Conservation (phyloP, 2,888 invertebrate genomes). For the Pristionchus exspectatus region DNA sequence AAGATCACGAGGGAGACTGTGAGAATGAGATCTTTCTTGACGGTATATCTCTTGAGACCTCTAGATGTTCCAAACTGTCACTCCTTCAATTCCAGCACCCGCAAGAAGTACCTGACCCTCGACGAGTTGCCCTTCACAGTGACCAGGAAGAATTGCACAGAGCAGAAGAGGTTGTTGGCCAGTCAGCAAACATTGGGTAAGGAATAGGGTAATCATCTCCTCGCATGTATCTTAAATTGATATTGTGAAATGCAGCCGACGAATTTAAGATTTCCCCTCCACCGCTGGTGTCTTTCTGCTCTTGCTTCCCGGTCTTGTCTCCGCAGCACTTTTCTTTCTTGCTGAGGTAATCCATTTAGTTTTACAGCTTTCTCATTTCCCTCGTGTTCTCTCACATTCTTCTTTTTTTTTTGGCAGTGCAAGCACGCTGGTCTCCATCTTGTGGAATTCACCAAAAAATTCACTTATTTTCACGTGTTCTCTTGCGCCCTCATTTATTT, state of each 20-base stretch:
- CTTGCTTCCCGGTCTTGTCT: not conserved
- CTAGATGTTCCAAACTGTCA: too few species aligned
- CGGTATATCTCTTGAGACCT: too few species aligned
- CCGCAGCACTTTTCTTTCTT: not conserved
- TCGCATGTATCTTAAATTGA: too few species aligned
- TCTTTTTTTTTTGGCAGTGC: too few species aligned
- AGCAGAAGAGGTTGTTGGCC: conserved; percentile 19
- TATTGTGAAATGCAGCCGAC: too few species aligned
- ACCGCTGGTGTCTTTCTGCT: conserved; percentile 18
- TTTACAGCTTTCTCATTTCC: not conserved
- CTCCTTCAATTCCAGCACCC: not conserved
- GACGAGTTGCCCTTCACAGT: conserved; percentile 23
- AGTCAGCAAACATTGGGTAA: conserved; percentile 20
- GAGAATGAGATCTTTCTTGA: too few species aligned
- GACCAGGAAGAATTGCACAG: conserved; percentile 2
- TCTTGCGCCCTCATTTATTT: too few species aligned
- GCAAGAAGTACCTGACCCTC: conserved; percentile 10
- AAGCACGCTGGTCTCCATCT: too few species aligned
- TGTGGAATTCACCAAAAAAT: too few species aligned
- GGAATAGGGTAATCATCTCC: too few species aligned
- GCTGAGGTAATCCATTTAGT: not conserved
- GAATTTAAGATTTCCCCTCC: conserved; percentile 12
- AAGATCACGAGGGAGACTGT: too few species aligned
- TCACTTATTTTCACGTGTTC: not conserved
- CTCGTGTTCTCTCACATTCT: too few species aligned